Percentiles rank a stretch among this genome's conserved stretches.
These are phyloP conservation scores for Pogonocichla stellata DNA, from an alignment of 2,113 vertebrate genomes.

Conservation along the genomic window DNA sequence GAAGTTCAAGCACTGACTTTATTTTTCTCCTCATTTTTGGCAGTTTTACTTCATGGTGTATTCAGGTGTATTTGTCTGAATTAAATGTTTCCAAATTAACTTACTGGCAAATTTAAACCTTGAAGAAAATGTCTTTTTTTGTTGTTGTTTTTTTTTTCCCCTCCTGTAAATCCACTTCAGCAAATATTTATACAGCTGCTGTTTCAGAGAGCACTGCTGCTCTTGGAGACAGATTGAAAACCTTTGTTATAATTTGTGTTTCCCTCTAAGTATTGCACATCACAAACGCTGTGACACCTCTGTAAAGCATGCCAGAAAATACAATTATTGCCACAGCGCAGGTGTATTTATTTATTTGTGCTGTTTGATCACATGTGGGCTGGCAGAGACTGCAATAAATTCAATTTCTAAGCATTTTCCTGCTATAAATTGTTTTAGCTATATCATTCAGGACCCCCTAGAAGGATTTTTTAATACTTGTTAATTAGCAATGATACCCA, in stretches of 20 bases:
- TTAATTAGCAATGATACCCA: not conserved
- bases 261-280: not conserved
- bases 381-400: not conserved
- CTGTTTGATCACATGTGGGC: not conserved
- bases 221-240: not conserved
- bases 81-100: not conserved
- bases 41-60: not conserved
- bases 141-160: accelerated
- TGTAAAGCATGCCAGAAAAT: not conserved
- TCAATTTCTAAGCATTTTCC: not conserved
- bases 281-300: not conserved
- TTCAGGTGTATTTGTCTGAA: not conserved
- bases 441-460: not conserved
- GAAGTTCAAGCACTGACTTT: not conserved
- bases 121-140: not conserved
- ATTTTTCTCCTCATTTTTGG: not conserved
- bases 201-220: not conserved
- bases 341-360: not conserved
- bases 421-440: not conserved
- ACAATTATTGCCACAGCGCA: not conserved
- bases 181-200: not conserved
- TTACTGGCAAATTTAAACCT: not conserved
- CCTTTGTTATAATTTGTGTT: not conserved
- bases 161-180: not conserved
- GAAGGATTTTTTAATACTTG: not conserved